Base-by-base conservation (phyloP, 2,888 invertebrate species). In the Eristalinus sepulchralis region DNA sequence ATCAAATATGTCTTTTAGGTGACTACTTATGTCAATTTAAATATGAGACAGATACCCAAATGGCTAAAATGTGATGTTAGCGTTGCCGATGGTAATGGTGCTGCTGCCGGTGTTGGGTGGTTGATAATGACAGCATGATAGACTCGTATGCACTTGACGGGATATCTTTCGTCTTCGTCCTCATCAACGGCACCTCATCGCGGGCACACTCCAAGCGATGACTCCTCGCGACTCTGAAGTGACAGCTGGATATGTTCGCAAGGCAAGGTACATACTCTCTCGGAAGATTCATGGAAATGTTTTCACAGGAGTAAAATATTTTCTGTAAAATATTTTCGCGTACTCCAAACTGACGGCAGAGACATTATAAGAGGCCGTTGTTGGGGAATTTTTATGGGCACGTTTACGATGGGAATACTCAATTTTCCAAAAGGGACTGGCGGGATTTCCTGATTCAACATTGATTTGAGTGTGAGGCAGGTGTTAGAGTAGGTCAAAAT, bases 11-110 rank as follows among this genome's bases (percentile, higher is more conserved):
- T 86, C 86, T 55, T 78, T 78, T 83, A 83, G 83, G 83, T 79
- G 73, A 83, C 83, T 83, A 83, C 83, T 83, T 79, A 86, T 79
- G 78, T 83, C 83, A 83, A 86, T 86, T 79, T 47, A 24, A 86
- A 83, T 83, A 71, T 71, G 71, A 75, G 75, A 75, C 75, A 79
- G 55, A 70, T 66, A 79, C 47, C 75, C 55, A 79, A 75, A 86
- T 78, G 73, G 17, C 67, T 62, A 47, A 53, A 75, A 68, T 47
- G 47, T 17, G 47, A 47, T 47, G 17, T 47, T 47, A 47, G 47
- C 68, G 57, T 22, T 33, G 36, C 20, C 53, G 67, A 33, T 55
- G 55, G 33, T 27, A 68, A 20, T 53, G 68, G 34, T 72, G 79
- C 31, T 62, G 60, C 22, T 66, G 59, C 17, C 70, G 68, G 39